Percentiles rank a stretch among this genome's conserved stretches.
Conservation (phyloP, 2,888 invertebrate species). For the Agrilus mali region DNA sequence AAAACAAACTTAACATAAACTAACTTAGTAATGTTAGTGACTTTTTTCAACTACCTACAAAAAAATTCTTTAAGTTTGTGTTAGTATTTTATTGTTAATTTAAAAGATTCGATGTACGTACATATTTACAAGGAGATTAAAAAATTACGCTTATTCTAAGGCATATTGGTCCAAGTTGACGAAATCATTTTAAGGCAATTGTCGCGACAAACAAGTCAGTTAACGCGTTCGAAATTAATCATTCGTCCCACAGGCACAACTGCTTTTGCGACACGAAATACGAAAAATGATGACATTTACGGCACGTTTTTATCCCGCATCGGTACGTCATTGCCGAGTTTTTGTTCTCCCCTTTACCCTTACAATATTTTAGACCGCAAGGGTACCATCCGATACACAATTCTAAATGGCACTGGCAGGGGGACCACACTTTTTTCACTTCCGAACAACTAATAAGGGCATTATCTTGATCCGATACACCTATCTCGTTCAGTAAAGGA, state of each 20-base stretch:
- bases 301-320: constrained; percentile 92
- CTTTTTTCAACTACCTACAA: too few relatives aligned
- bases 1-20: too few relatives aligned
- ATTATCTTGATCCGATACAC: constrained; percentile 6
- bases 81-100: too few relatives aligned
- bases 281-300: constrained; percentile 77
- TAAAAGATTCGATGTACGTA: background rate
- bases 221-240: constrained; percentile 29
- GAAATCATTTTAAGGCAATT: constrained; percentile 12
- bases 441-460: constrained; percentile 44
- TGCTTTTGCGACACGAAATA: constrained; percentile 77
- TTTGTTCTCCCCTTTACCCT: constrained; percentile 39
- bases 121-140: constrained; percentile 2
- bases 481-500: constrained; percentile 14
- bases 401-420: constrained; percentile 78
- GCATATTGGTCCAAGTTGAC: constrained; percentile 29
- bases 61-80: constrained; percentile 5
- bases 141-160: constrained; percentile 20
- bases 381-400: constrained; percentile 93
- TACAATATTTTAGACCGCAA: constrained; percentile 89
- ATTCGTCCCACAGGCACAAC: constrained; percentile 71
- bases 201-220: constrained; percentile 7
- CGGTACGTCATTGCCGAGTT: constrained; percentile 62
- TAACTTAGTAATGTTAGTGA: too few relatives aligned
- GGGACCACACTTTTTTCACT: constrained; percentile 53